A percentile compares a stretch with the other conserved stretches of the same genome.
Evolutionary conservation across 2,113 vertebrate genomes (phyloP).

Genomic region (Percopsis transmontana): DNA sequence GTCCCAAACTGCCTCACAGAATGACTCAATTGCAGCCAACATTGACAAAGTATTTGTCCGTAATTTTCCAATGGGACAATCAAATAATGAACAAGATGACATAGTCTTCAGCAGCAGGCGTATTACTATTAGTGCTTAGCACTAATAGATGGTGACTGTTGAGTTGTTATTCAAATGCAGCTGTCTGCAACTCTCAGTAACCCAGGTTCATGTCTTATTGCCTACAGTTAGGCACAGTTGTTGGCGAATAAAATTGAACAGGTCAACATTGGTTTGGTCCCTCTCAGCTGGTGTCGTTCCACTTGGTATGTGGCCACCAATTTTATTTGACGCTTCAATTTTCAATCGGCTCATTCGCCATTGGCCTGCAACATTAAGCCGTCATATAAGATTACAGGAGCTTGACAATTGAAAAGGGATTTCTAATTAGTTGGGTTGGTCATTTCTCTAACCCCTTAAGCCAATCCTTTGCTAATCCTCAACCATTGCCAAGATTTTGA

Average conservation of each 20-base stretch:
- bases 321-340: slow-evolving; percentile 48
- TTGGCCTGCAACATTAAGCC: slow-evolving; percentile 60
- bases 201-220: neutral
- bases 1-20: too few species aligned
- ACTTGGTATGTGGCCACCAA: slow-evolving; percentile 27
- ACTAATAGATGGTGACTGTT: too few species aligned
- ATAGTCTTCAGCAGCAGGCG: too few species aligned
- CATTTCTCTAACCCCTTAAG: slow-evolving; percentile 64
- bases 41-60: too few species aligned
- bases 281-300: slow-evolving; percentile 18
- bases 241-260: slow-evolving; percentile 19
- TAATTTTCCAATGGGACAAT: too few species aligned
- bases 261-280: slow-evolving; percentile 15
- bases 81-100: too few species aligned
- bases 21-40: too few species aligned
- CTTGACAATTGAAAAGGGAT: slow-evolving; percentile 73
- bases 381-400: slow-evolving; percentile 70
- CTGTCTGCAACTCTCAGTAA: neutral
- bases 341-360: slow-evolving; percentile 60
- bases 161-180: neutral
- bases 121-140: too few species aligned
- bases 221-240: neutral
- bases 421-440: slow-evolving; percentile 70
- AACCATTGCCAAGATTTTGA: slow-evolving; percentile 46
- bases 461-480: slow-evolving; percentile 67